Conservation (phyloP, 2,888 invertebrate species). For the Thereva nobilitata region DNA sequence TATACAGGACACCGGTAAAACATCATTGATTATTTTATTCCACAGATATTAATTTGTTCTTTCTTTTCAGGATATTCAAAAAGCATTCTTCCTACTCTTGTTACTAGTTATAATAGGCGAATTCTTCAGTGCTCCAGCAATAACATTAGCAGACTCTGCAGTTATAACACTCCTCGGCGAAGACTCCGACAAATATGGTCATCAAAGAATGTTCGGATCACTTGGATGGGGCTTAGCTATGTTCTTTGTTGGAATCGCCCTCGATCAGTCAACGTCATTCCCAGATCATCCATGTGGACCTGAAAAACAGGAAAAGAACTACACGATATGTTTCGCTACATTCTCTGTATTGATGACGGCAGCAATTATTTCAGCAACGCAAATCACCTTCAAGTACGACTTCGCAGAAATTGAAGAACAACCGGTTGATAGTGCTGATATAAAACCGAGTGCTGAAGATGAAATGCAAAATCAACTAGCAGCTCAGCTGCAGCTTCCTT, state of each 20-base stretch:
- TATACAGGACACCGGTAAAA: constrained; percentile 73
- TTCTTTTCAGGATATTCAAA: constrained; percentile 75
- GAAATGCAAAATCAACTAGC: constrained; percentile 82
- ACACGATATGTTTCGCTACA: constrained; percentile 97
- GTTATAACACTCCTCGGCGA: constrained; percentile 88
- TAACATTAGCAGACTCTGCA: constrained; percentile 91
- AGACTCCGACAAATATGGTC: constrained; percentile 88
- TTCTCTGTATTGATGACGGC: constrained; percentile 97
- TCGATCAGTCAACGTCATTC: constrained; percentile 96
- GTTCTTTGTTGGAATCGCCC: constrained; percentile 91
- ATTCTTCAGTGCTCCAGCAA: constrained; percentile 95
- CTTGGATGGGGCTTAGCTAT: constrained; percentile 98
- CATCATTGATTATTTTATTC: background rate
- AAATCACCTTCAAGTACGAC: constrained; percentile 69
- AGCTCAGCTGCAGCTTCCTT: constrained; percentile 80
- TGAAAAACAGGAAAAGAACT: constrained; percentile 92
- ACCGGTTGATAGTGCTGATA: constrained; percentile 54
- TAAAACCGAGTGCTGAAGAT: constrained; percentile 68
- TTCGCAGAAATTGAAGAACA: constrained; percentile 58
- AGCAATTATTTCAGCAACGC: constrained; percentile 88
- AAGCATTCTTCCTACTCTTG: constrained; percentile 92
- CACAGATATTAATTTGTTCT: constrained; percentile 8
- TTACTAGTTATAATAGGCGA: constrained; percentile 94
- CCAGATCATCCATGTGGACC: constrained; percentile 90
- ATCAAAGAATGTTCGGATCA: constrained; percentile 97